Evolutionary conservation across 2,888 invertebrate genomes (phyloP), one percentile per base, ranked within the genome.

Genomic region (Elegia similella): DNA sequence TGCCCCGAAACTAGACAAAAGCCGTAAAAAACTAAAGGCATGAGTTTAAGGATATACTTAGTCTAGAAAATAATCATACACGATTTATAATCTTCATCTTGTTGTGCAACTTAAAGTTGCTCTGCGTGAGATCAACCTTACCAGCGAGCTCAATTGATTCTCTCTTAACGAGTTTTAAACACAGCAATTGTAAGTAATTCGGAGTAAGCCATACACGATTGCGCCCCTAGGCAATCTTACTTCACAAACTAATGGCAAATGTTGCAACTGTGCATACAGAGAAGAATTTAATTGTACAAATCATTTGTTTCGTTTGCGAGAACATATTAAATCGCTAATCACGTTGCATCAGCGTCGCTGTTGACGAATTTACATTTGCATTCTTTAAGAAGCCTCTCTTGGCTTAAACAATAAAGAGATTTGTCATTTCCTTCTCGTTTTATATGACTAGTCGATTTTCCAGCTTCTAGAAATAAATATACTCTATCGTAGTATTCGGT

Each of bases 111-210:
- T 15, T 32, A 2, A 30, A 13, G 1, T 15, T 32, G 12, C 10
- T 38, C 34, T 7, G 34, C 17, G 50, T 50, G 12, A 34, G 50
- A 34, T 38, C 2, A 38, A 50, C 50, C 32, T 12, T 50, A 50
- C 34, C 50, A 12, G 1, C 34, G n/a, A 38, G 17, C 50, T 6
- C 34, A 50, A 50, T 50, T 50, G 50, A 50, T 50, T 50, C 34
- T 32, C 16, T 34, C 50, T 34, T 50, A 50, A 50, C 50, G 34
- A 50, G 50, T 15, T 12, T 34, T 50, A 50, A 50, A 34, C 17
- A 50, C 50, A 34, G 50, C 50, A 50, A 50, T 50, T 38, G 34
- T 38, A 50, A 50, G 50, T 16, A 50, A 50, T 50, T 16, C 34
- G 50, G 17, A 12, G 17, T 38, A 50, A 46, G 10, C 32, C 50